These are phyloP conservation scores for Lasioglossum villosulum DNA, from an alignment of 2,888 invertebrate species.

Conservation along the genomic window DNA sequence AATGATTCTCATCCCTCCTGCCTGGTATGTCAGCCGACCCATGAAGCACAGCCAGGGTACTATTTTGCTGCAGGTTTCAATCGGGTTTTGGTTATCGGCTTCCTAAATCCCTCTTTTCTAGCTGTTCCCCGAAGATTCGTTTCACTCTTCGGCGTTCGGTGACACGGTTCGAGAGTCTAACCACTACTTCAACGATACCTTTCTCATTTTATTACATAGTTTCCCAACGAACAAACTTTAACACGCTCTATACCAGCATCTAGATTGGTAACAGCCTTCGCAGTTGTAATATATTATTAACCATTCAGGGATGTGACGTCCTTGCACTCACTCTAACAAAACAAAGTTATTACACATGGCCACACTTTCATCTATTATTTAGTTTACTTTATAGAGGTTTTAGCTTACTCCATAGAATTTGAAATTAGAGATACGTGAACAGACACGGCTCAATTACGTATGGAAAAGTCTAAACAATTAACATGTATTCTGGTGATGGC, in stretches of 20 bases:
- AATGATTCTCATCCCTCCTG: constrained; percentile 91
- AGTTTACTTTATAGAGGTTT: no score
- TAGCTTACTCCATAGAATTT: no score
- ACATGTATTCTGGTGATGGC: no score
- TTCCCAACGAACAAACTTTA: background rate
- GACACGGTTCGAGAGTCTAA: background rate
- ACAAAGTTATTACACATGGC: background rate
- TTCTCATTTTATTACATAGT: background rate
- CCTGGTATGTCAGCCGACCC: constrained; percentile 90
- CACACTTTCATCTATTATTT: background rate
- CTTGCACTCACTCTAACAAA: background rate
- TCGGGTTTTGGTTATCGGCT: constrained; percentile 63
- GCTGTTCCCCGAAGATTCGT: background rate
- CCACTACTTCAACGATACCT: background rate
- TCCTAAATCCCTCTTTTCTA: background rate
- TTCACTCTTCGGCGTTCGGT: background rate
- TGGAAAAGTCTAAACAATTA: no score
- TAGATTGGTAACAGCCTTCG: background rate
- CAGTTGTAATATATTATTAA: background rate
- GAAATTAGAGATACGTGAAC: no score
- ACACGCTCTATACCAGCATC: background rate
- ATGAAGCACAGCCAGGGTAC: constrained; percentile 89
- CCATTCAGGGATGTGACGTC: background rate
- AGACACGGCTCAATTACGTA: no score
- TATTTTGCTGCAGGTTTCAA: constrained; percentile 81